Evolutionary conservation across 2,113 vertebrate species (phyloP), one percentile per base, ranked within the genome.

Genomic region (Tychaedon coryphoeus): DNA sequence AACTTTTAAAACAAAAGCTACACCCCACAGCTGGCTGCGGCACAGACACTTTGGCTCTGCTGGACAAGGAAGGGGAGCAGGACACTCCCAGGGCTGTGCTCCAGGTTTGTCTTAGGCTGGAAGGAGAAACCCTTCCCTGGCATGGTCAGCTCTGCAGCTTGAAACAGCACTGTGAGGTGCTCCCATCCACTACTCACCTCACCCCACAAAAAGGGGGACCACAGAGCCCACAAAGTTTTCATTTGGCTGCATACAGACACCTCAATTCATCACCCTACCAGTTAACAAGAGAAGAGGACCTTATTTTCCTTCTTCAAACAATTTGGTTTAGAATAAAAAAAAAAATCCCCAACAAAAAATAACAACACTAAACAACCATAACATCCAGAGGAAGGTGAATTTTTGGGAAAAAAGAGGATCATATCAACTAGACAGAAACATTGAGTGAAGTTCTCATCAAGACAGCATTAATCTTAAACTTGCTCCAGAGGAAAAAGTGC

Each of bases 1-100:
- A 24, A 45, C 47, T 92, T 85, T 43, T 83, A 66, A 94, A 90
- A 65, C 45, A 86, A 86, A 88, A 86, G 78, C 75, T 88, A 92
- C 78, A 92, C 51, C 86, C 72, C 67, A 82, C 36, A 91, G 72
- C 57, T 87, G 9, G 1, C 77, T 92, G 85, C 16, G 18, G 77
- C 20, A 36, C 54, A 92, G 67, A 79, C 42, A 40, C n/a, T 90
- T 18, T 6, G 64, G 43, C 92, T 25, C 7, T 62, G 73, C 42
- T 19, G 38, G 89, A 83, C 58, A 24, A 74, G 66, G 51, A 90
- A 61, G 25, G 26, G 56, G 29, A 93, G 13, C 4, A 0, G 71
- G 48, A 81, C 10, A 4, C 51, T 94, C 84, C 64, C 72, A 83
- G 34, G 33, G 29, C 47, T 51, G 26, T 7, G 6, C 42, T 85